These are phyloP conservation scores for Sarcophaga rosellei DNA, from an alignment of 2,888 invertebrate genomes.

Conservation along the genomic window DNA sequence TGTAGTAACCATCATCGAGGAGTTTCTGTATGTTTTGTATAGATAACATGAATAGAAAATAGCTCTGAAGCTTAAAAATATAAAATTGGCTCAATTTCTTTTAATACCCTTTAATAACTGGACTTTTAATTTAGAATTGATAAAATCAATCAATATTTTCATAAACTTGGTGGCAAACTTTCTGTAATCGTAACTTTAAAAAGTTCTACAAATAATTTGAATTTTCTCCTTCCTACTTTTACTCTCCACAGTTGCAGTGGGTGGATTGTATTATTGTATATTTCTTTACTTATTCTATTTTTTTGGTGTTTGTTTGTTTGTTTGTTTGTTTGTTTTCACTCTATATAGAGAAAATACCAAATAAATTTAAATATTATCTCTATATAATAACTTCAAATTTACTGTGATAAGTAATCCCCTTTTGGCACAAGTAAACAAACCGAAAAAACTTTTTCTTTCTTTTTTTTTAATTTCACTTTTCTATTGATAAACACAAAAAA, in stretches of 20 bases:
- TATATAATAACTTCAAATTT: conserved; percentile 65
- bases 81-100: background rate
- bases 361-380: conserved; percentile 58
- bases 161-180: background rate
- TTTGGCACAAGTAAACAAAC: conserved; percentile 42
- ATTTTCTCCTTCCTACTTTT: background rate
- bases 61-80: no score
- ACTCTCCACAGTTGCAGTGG: background rate
- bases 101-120: background rate
- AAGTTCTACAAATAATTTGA: no score
- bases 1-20: no score
- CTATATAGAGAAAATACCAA: conserved; percentile 29
- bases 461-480: conserved; percentile 45
- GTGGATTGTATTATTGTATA: background rate
- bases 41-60: no score
- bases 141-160: conserved; percentile 14
- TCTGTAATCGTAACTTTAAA: background rate
- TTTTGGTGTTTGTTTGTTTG: no score
- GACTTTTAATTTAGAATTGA: background rate
- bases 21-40: no score
- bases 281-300: background rate
- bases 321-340: background rate
- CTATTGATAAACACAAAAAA: background rate
- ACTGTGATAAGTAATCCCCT: conserved; percentile 64
- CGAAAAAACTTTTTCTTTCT: background rate